Evolutionary conservation across 35 echinoderm and acorn worm genomes (phyloP).

Genomic region (Hemicentrotus pulcherrimus): DNA sequence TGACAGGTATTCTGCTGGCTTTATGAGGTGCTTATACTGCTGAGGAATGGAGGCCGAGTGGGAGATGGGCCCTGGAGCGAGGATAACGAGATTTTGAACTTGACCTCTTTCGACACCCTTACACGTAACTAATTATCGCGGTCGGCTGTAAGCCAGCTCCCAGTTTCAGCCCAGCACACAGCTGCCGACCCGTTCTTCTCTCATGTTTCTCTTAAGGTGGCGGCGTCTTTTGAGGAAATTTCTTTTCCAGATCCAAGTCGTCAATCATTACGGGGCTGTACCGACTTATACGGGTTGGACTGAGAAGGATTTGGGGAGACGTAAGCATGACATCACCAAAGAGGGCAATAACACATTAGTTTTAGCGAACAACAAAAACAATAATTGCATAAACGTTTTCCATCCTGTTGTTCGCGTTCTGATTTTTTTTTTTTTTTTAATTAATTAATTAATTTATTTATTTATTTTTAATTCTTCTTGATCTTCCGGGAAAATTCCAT

Average conservation of each 20-base stretch:
- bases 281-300: not conserved
- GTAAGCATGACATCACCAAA: not conserved
- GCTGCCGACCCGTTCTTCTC: slow-evolving; percentile 7
- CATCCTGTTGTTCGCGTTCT: too few relatives aligned
- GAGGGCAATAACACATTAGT: not conserved
- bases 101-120: slow-evolving; percentile 20
- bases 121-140: slow-evolving; percentile 37
- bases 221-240: slow-evolving; percentile 16
- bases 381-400: not conserved
- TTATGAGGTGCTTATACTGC: slow-evolving; percentile 39
- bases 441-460: too few relatives aligned
- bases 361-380: not conserved
- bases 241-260: not conserved
- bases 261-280: not conserved
- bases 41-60: slow-evolving; percentile 28
- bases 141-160: not conserved
- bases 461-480: too few relatives aligned
- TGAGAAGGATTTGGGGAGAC: not conserved
- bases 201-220: not conserved
- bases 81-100: slow-evolving; percentile 28
- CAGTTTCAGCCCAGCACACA: not conserved
- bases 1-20: slow-evolving; percentile 41
- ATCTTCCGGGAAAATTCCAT: too few relatives aligned
- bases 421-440: too few relatives aligned
- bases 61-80: slow-evolving; percentile 24